Conservation (phyloP, 2,113 vertebrate species). For the Zosterops pallidus region DNA sequence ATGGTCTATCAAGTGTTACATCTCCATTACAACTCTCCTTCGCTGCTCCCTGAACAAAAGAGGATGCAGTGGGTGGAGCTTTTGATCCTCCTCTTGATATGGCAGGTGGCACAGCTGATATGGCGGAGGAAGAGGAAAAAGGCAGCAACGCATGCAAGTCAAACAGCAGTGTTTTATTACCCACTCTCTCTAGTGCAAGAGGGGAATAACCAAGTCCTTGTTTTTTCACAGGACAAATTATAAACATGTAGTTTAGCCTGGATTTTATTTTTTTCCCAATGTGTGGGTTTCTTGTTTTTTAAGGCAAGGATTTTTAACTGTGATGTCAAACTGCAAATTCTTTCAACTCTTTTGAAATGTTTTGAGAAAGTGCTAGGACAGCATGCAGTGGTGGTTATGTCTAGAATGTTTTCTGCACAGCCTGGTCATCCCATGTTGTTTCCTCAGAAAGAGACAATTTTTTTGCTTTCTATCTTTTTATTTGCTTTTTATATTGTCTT, state of each 20-base stretch:
- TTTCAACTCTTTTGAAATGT: background rate
- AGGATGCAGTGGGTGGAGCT: conserved; percentile 39
- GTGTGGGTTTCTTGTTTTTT: background rate
- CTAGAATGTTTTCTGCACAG: conserved; percentile 24
- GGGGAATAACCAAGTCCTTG: background rate
- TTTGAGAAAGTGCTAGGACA: background rate
- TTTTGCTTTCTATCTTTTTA: conserved; percentile 40
- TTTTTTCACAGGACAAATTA: background rate
- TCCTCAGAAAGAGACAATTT: conserved; percentile 24
- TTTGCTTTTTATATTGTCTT: conserved; percentile 43
- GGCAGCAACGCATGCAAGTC: background rate
- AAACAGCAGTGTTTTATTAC: background rate
- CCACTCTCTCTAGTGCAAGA: background rate
- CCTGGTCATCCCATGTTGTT: conserved; percentile 12
- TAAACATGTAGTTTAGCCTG: background rate
- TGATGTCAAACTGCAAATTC: background rate
- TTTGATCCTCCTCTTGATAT: conserved; percentile 39
- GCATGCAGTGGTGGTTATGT: accelerated
- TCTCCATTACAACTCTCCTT: conserved; percentile 32
- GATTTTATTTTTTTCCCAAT: background rate
- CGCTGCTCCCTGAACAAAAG: conserved; percentile 11
- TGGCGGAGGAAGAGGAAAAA: background rate
- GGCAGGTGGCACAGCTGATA: conserved; percentile 41
- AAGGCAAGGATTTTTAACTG: background rate
- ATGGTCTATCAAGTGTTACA: background rate